Conservation (phyloP, 2,113 vertebrate genomes). For the Pluvianellus socialis region DNA sequence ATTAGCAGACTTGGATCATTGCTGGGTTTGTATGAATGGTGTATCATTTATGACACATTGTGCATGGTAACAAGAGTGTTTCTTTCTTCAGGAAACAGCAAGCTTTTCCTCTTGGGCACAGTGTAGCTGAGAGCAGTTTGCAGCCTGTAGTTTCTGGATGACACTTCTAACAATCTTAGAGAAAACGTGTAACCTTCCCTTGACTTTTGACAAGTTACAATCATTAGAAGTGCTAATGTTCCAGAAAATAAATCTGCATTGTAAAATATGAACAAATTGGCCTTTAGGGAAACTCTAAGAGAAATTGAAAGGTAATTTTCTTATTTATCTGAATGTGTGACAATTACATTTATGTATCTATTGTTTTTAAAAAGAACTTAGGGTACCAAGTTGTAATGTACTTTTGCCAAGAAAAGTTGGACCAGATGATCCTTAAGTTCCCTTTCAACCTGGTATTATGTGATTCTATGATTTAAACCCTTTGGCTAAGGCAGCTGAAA, state of each 20-base stretch:
- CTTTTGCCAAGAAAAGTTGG: not conserved
- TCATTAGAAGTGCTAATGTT: not conserved
- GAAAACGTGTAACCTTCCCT: not conserved
- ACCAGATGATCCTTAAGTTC: not conserved
- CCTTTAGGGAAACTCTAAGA: not conserved
- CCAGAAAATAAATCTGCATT: not conserved
- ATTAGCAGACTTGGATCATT: not conserved
- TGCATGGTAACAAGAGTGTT: not conserved
- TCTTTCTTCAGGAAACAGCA: not conserved
- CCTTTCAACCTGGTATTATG: no score
- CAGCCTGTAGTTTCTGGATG: not conserved
- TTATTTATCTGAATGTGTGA: not conserved
- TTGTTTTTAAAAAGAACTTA: not conserved
- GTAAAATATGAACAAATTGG: not conserved
- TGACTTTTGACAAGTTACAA: not conserved
- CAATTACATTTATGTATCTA: not conserved
- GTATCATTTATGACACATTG: not conserved
- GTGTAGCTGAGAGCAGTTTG: not conserved
- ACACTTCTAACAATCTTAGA: not conserved
- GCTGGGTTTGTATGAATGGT: not conserved
- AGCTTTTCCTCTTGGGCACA: not conserved
- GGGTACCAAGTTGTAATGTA: not conserved
- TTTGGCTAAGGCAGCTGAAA: not conserved
- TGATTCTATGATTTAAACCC: not conserved
- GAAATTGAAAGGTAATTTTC: not conserved